These are phyloP conservation scores for Enteromius argenteus DNA, from an alignment of 2,797 vertebrate genomes.

Conservation along the genomic window DNA sequence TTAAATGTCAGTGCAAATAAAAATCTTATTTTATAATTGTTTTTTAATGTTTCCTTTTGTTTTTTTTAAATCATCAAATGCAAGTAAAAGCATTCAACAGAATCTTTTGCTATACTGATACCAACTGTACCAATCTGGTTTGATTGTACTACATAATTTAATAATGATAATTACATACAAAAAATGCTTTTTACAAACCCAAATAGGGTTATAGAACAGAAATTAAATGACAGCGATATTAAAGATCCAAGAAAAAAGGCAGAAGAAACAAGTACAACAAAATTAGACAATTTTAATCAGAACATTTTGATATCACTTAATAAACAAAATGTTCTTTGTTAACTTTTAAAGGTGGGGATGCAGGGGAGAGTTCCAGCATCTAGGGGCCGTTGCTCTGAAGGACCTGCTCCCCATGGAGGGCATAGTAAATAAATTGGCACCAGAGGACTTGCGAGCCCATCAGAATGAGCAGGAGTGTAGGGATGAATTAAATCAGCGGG, in stretches of 20 bases:
- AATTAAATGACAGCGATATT: not conserved
- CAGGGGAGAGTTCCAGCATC: not conserved
- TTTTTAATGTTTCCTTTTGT: not conserved
- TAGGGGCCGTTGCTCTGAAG: not conserved
- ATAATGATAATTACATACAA: not conserved
- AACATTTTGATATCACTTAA: not conserved
- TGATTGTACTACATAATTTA: not conserved
- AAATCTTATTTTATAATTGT: not conserved
- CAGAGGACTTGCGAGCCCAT: conserved; percentile 1
- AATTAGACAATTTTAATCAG: not conserved
- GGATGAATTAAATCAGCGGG: conserved; percentile 10
- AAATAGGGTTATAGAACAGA: not conserved
- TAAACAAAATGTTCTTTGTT: not conserved
- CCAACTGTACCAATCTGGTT: not conserved
- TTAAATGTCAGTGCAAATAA: not conserved
- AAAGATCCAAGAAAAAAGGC: not conserved
- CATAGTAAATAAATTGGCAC: conserved; percentile 9
- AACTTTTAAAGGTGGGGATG: not conserved
- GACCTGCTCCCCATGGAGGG: not conserved
- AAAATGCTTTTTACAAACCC: not conserved
- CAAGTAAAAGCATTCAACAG: not conserved
- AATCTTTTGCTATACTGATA: not conserved
- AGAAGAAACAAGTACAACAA: not conserved
- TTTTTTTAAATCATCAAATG: not conserved
- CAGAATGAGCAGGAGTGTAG: not conserved